Evolutionary conservation across 2,797 vertebrate species (phyloP).

Genomic region (Perodicticus potto): DNA sequence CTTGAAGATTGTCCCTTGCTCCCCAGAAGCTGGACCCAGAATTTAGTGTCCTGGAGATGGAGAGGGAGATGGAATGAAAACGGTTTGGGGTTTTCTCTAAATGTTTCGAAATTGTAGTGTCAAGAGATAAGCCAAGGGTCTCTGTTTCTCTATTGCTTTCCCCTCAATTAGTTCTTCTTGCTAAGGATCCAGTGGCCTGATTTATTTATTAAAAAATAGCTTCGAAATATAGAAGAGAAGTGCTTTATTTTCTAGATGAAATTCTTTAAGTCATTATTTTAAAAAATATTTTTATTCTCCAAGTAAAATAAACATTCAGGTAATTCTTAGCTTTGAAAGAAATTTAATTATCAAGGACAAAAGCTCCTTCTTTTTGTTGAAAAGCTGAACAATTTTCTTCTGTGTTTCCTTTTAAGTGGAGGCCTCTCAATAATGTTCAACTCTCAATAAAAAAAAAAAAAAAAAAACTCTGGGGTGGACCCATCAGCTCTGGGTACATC

Average conservation of each 20-base stretch:
- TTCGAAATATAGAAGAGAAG: constrained; percentile 48
- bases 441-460: constrained; percentile 33
- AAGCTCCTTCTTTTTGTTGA: constrained; percentile 46
- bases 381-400: constrained; percentile 72
- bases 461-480: constrained; percentile 64
- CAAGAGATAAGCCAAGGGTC: constrained; percentile 6
- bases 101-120: neutral
- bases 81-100: neutral
- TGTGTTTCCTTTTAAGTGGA: constrained; percentile 59
- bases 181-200: neutral
- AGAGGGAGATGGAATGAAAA: neutral
- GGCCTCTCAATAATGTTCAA: constrained; percentile 49
- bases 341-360: constrained; percentile 66
- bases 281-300: constrained; percentile 20
- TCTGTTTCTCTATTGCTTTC: neutral
- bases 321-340: constrained; percentile 62
- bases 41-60: neutral
- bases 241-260: constrained; percentile 53
- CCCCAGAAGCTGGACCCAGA: neutral
- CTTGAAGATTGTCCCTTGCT: neutral
- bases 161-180: constrained; percentile 22
- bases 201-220: constrained; percentile 48
- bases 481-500: constrained; percentile 66
- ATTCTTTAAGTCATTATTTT: constrained; percentile 43
- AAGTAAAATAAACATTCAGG: constrained; percentile 61